These are phyloP conservation scores for Oncorhynchus tshawytscha DNA, from an alignment of 2,113 vertebrate species.

Conservation along the genomic window DNA sequence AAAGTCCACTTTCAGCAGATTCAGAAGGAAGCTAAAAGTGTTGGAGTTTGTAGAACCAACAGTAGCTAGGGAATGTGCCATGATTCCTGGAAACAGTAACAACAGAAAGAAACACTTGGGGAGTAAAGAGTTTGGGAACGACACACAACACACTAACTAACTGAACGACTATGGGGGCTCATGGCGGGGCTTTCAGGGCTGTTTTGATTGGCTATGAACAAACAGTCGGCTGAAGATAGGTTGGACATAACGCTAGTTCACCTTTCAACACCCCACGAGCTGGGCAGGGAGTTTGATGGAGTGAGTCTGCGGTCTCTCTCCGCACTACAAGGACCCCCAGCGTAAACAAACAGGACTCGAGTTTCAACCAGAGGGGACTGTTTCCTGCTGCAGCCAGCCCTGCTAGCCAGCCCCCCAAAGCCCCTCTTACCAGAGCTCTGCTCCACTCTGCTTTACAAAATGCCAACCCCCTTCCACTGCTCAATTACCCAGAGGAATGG, in stretches of 20 bases:
- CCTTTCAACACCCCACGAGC: conserved; percentile 51
- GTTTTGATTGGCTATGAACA: conserved; percentile 18
- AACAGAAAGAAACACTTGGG: neutral
- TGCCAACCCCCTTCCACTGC: conserved; percentile 75
- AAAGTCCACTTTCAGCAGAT: neutral
- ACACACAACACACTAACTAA: neutral
- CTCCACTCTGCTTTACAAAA: conserved; percentile 56
- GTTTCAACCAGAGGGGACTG: conserved; percentile 74
- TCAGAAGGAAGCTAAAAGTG: neutral
- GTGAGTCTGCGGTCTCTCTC: conserved; percentile 62
- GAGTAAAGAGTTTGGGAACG: neutral
- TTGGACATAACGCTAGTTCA: conserved; percentile 48
- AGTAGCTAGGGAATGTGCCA: too few relatives aligned
- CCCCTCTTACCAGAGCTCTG: conserved; percentile 54
- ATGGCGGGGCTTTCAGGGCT: neutral
- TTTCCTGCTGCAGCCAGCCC: conserved; percentile 64
- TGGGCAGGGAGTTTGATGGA: conserved; percentile 45
- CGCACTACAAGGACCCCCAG: conserved; percentile 60
- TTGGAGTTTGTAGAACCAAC: neutral
- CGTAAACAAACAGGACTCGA: conserved; percentile 75
- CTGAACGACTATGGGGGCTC: neutral
- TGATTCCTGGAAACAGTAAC: too few relatives aligned
- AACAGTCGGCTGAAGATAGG: neutral
- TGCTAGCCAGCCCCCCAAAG: conserved; percentile 47
- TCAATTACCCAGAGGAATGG: conserved; percentile 74